Evolutionary conservation across 2,888 invertebrate genomes (phyloP).

Genomic region (Caenorhabditis macrosperma): DNA sequence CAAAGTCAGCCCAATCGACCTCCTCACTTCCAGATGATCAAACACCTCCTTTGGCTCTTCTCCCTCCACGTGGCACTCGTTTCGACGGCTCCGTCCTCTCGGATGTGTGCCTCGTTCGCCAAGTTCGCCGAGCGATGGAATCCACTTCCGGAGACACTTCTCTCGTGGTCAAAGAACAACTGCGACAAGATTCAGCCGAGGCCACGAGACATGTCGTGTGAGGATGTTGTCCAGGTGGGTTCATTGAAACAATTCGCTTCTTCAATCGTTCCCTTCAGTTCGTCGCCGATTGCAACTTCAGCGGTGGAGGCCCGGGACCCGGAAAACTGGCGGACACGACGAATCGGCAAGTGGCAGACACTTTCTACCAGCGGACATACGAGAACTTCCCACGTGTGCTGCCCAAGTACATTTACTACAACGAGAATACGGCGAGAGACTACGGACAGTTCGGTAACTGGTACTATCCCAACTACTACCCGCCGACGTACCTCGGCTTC

Average conservation of each 20-base stretch:
- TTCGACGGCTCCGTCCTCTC: slow-evolving; percentile 41
- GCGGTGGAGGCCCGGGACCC: slow-evolving; percentile 57
- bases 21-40: slow-evolving; percentile 36
- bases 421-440: slow-evolving; percentile 65
- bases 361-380: slow-evolving; percentile 65
- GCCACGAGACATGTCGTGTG: slow-evolving; percentile 73
- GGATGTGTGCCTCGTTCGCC: slow-evolving; percentile 71
- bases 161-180: slow-evolving; percentile 70
- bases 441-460: slow-evolving; percentile 68
- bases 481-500: slow-evolving; percentile 70
- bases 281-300: slow-evolving; percentile 73
- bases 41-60: slow-evolving; percentile 4
- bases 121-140: slow-evolving; percentile 74
- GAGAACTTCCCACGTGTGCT: slow-evolving; percentile 70
- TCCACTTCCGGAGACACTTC: slow-evolving; percentile 71
- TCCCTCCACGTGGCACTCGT: slow-evolving; percentile 17
- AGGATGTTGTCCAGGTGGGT: slow-evolving; percentile 67
- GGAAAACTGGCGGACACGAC: slow-evolving; percentile 49
- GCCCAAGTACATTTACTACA: slow-evolving; percentile 69
- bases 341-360: slow-evolving; percentile 51
- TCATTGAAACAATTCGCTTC: neutral
- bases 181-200: slow-evolving; percentile 75
- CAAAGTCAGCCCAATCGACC: neutral
- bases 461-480: slow-evolving; percentile 74
- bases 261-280: slow-evolving; percentile 61